Percentiles rank a stretch among this genome's conserved stretches.
Conservation (phyloP, 2,797 vertebrate species). For the Sorex maritimensis region DNA sequence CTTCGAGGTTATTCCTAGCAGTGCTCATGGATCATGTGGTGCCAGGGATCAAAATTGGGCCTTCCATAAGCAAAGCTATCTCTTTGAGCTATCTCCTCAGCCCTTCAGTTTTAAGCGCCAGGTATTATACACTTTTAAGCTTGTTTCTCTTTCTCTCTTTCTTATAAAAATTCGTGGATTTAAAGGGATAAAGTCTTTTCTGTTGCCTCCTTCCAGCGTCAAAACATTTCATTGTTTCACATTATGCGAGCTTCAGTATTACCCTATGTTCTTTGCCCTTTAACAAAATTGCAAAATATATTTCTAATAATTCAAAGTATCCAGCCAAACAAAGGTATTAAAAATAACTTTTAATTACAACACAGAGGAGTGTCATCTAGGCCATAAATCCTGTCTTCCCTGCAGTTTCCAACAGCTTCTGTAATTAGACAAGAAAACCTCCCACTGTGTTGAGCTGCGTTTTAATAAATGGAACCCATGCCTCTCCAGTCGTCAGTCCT, state of each 20-base stretch:
- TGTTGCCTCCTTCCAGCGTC: slow-evolving; percentile 54
- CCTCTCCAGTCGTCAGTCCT: slow-evolving; percentile 1
- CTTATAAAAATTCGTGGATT: not conserved
- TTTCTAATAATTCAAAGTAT: slow-evolving; percentile 78
- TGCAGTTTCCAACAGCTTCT: slow-evolving; percentile 78
- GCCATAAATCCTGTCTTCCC: slow-evolving; percentile 79
- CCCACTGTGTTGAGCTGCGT: slow-evolving; percentile 76
- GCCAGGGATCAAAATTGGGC: too few species aligned
- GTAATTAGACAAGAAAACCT: slow-evolving; percentile 80
- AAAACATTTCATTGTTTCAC: slow-evolving; percentile 67
- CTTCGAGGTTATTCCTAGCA: too few species aligned
- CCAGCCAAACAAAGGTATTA: slow-evolving; percentile 76
- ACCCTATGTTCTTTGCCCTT: slow-evolving; percentile 65
- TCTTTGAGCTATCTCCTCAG: too few species aligned
- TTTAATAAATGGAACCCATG: slow-evolving; percentile 78
- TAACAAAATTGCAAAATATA: slow-evolving; percentile 68
- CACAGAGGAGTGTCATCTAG: slow-evolving; percentile 75
- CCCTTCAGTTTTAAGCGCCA: not conserved
- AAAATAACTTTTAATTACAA: slow-evolving; percentile 87
- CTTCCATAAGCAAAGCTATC: too few species aligned
- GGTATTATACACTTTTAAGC: not conserved
- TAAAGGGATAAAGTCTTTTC: slow-evolving; percentile 31
- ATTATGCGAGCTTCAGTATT: slow-evolving; percentile 42
- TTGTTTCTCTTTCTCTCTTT: not conserved
- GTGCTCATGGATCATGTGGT: too few species aligned